Evolutionary conservation across 2,797 vertebrate species (phyloP).

Genomic region (Gila robusta): DNA sequence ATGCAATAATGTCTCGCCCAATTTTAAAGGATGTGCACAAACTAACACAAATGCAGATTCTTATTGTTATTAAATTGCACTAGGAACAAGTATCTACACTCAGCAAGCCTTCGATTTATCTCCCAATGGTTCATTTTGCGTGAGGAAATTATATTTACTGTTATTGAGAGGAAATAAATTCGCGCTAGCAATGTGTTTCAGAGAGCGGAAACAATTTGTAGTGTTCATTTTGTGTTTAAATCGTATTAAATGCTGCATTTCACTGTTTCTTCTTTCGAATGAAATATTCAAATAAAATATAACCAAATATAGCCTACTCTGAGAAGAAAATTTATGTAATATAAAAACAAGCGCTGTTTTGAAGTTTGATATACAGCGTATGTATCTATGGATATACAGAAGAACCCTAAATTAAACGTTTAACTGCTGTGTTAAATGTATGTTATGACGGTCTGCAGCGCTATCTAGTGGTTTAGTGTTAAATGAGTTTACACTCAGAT

Average conservation of each 20-base stretch:
- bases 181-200: not conserved
- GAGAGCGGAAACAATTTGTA: conserved; percentile 22
- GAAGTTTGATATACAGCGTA: not conserved
- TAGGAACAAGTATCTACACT: conserved; percentile 2
- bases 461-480: conserved; percentile 66
- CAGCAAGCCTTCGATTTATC: conserved; percentile 12
- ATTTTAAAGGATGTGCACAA: conserved; percentile 14
- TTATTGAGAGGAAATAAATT: conserved; percentile 38
- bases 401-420: not conserved
- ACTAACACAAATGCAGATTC: conserved; percentile 16
- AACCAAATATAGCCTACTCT: not conserved
- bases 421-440: not conserved
- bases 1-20: conserved; percentile 22
- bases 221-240: conserved; percentile 20
- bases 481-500: not conserved
- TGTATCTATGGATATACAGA: not conserved
- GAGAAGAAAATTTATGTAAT: not conserved
- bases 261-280: conserved; percentile 5
- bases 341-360: not conserved
- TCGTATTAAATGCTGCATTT: conserved; percentile 15
- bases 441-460: conserved; percentile 43
- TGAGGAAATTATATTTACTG: conserved; percentile 27
- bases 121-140: conserved; percentile 26
- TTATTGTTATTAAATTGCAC: conserved; percentile 33
- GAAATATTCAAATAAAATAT: conserved; percentile 9